Conservation (phyloP, 2,888 invertebrate species). For the Drosophila mayaguana region DNA sequence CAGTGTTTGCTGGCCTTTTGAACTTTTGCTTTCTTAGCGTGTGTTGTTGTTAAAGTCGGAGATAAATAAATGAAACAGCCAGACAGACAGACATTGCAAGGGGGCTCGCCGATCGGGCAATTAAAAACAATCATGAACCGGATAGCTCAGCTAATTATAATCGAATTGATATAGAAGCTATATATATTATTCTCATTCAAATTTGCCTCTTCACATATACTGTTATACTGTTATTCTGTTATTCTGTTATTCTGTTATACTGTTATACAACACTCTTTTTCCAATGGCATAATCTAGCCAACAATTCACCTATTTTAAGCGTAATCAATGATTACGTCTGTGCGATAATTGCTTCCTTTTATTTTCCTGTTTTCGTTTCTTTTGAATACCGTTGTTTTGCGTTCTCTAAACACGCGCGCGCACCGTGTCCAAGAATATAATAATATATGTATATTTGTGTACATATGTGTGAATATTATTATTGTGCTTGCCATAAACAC, state of each 20-base stretch:
- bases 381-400: constrained; percentile 55
- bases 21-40: constrained; percentile 52
- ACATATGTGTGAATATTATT: constrained; percentile 5
- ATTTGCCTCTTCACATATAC: background rate
- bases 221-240: background rate
- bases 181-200: background rate
- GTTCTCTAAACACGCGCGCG: constrained; percentile 72
- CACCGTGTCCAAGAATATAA: constrained; percentile 50
- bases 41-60: constrained; percentile 16
- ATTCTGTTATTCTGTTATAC: background rate
- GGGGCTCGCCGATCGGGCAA: constrained; percentile 44
- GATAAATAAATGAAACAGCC: constrained; percentile 24
- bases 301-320: constrained; percentile 32
- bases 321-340: constrained; percentile 64
- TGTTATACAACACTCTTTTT: constrained; percentile 26
- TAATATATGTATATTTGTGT: background rate
- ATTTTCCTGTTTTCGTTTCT: constrained; percentile 44
- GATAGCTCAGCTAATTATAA: constrained; percentile 6
- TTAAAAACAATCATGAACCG: constrained; percentile 5
- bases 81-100: background rate
- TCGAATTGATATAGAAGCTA: background rate
- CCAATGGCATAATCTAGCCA: background rate
- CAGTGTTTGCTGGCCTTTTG: constrained; percentile 66
- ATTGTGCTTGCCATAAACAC: constrained; percentile 13
- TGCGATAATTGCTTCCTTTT: constrained; percentile 28